Evolutionary conservation across 1,140 invertebrate species (phyloP).

Genomic region (Ceratitis capitata): DNA sequence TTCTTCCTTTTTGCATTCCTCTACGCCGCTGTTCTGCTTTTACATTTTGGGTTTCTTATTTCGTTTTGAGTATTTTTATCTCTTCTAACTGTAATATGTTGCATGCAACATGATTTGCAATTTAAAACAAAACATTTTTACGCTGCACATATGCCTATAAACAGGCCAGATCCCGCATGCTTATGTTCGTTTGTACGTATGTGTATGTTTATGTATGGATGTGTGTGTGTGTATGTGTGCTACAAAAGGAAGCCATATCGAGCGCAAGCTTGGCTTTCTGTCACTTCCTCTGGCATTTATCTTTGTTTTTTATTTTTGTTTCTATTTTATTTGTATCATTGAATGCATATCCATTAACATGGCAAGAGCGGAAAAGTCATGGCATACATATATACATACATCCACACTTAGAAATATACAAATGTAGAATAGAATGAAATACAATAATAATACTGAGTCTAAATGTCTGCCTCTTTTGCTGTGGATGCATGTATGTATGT

Average conservation of each 20-base stretch:
- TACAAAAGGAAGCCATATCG: constrained; percentile 31
- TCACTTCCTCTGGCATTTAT: constrained; percentile 9
- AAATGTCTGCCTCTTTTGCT: background rate
- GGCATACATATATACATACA: too few species aligned
- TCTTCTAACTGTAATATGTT: constrained; percentile 28
- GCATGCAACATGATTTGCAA: constrained; percentile 33
- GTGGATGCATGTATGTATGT: background rate
- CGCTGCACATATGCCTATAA: background rate
- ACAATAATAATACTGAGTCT: background rate
- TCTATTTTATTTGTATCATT: background rate
- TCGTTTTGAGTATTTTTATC: background rate
- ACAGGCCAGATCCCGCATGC: background rate
- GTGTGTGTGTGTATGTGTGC: background rate
- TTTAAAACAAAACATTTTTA: constrained; percentile 3
- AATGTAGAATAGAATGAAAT: background rate
- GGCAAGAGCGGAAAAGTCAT: constrained; percentile 13
- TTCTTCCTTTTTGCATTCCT: background rate
- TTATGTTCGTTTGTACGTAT: background rate
- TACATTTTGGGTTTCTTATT: background rate
- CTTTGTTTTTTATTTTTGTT: background rate
- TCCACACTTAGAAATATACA: too few species aligned
- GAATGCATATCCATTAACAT: background rate
- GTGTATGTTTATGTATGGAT: background rate
- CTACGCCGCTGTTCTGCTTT: background rate
- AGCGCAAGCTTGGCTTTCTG: background rate